Percentiles rank a stretch among this genome's conserved stretches.
These are phyloP conservation scores for Olivierus martensii DNA, from an alignment of 1,140 invertebrate species.

Conservation along the genomic window DNA sequence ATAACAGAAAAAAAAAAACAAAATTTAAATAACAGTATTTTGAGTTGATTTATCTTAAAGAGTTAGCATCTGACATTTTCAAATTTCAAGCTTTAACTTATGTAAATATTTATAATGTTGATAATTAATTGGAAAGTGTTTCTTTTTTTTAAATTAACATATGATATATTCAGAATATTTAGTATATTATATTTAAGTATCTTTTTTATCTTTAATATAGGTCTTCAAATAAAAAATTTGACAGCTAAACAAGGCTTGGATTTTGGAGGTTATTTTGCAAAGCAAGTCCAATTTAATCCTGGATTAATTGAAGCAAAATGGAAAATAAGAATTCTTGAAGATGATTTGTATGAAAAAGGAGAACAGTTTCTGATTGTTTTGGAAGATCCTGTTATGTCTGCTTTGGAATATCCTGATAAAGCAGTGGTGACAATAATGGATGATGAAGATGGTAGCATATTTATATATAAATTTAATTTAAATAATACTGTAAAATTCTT, in stretches of 20 bases:
- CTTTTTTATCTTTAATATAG: conserved; percentile 16
- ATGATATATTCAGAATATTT: too few species aligned
- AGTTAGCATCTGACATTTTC: too few species aligned
- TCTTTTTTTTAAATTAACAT: too few species aligned
- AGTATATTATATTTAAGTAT: too few species aligned
- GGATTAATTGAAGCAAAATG: conserved; percentile 31
- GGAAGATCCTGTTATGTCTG: conserved; percentile 28
- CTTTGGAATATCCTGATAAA: conserved; percentile 25
- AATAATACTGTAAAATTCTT: background rate
- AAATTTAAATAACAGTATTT: too few species aligned
- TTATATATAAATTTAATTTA: background rate
- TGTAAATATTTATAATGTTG: too few species aligned
- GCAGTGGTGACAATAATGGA: conserved; percentile 28
- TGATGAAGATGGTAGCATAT: conserved; percentile 30
- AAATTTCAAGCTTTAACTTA: too few species aligned
- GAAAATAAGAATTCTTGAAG: conserved; percentile 28
- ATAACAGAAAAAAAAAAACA: too few species aligned
- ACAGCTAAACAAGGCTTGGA: conserved; percentile 28
- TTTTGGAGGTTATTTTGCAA: conserved; percentile 23
- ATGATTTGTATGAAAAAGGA: conserved; percentile 26
- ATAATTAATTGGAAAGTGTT: too few species aligned
- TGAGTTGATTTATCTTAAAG: too few species aligned
- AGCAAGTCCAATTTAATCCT: conserved; percentile 34
- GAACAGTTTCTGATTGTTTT: conserved; percentile 28
- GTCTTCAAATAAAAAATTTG: conserved; percentile 23